A percentile compares a stretch with the other conserved stretches of the same genome.
These are phyloP conservation scores for Muricea muricata DNA, from an alignment of 92 coral and sea anemone genomes.

Conservation along the genomic window DNA sequence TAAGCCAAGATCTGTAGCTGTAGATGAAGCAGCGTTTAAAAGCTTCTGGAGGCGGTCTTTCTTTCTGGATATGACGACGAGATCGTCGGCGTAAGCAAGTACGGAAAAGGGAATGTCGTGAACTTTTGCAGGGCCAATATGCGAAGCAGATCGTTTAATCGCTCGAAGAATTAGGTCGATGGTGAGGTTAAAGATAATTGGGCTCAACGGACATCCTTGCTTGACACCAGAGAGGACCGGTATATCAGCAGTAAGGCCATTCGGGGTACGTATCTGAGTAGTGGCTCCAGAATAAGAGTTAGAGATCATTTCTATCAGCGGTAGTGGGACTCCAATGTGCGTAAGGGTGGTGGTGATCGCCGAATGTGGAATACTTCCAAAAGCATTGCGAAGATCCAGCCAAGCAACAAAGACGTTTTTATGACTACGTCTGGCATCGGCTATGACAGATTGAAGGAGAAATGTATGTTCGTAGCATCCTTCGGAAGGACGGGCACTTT, in stretches of 20 bases:
- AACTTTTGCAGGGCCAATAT: not conserved
- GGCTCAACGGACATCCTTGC: constrained; percentile 18
- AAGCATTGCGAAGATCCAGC: constrained; percentile 17
- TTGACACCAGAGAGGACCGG: constrained; percentile 7
- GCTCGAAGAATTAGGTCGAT: constrained; percentile 15
- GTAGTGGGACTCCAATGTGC: not conserved
- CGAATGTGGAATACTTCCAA: constrained; percentile 19
- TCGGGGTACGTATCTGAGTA: constrained; percentile 8
- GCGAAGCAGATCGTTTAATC: constrained; percentile 35
- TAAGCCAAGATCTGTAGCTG: constrained; percentile 38
- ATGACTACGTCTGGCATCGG: not conserved
- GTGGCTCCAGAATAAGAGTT: not conserved
- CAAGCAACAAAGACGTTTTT: constrained; percentile 9
- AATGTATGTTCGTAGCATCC: constrained; percentile 19
- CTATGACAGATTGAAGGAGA: constrained; percentile 6
- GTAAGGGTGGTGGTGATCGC: not conserved
- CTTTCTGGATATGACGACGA: constrained; percentile 30
- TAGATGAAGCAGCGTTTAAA: constrained; percentile 28
- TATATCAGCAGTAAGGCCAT: not conserved
- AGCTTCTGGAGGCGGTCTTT: constrained; percentile 24
- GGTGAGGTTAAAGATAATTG: constrained; percentile 12
- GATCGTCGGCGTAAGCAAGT: constrained; percentile 51
- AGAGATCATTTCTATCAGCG: not conserved
- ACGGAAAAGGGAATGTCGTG: constrained; percentile 20
- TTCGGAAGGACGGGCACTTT: constrained; percentile 12